Conservation (phyloP, 2,113 vertebrate species). For the Oncorhynchus tshawytscha region DNA sequence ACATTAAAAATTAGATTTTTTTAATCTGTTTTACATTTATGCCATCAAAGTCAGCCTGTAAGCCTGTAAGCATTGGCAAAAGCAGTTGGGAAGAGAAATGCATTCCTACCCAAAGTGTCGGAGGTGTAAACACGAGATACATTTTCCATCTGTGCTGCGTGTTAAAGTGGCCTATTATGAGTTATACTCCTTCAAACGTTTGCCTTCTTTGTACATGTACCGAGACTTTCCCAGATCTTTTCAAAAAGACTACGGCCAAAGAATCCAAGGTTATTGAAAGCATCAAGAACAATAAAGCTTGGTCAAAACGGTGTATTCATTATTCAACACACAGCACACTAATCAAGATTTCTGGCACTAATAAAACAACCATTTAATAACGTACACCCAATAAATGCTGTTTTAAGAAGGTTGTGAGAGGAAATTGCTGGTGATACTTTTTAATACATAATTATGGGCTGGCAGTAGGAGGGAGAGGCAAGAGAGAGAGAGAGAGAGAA, state of each 20-base stretch:
- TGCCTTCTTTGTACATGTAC: conserved; percentile 20
- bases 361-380: conserved; percentile 53
- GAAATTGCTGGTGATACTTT: conserved; percentile 36
- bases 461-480: too few relatives aligned
- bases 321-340: conserved; percentile 14
- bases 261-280: conserved; percentile 45
- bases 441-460: conserved; percentile 37
- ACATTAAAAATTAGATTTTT: not conserved
- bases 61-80: not conserved
- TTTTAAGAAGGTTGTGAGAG: conserved; percentile 24
- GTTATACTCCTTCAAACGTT: conserved; percentile 43
- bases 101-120: not conserved
- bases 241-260: conserved; percentile 52
- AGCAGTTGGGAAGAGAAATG: not conserved
- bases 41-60: conserved; percentile 14
- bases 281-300: conserved; percentile 57
- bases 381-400: conserved; percentile 5
- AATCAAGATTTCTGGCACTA: conserved; percentile 57
- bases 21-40: conserved; percentile 50
- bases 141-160: conserved; percentile 38
- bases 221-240: conserved; percentile 44
- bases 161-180: conserved; percentile 50
- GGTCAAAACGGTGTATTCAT: conserved; percentile 40
- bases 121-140: conserved; percentile 39
- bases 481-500: too few relatives aligned